Evolutionary conservation across 1,140 invertebrate species (phyloP).

Genomic region (Colletes latitarsis): DNA sequence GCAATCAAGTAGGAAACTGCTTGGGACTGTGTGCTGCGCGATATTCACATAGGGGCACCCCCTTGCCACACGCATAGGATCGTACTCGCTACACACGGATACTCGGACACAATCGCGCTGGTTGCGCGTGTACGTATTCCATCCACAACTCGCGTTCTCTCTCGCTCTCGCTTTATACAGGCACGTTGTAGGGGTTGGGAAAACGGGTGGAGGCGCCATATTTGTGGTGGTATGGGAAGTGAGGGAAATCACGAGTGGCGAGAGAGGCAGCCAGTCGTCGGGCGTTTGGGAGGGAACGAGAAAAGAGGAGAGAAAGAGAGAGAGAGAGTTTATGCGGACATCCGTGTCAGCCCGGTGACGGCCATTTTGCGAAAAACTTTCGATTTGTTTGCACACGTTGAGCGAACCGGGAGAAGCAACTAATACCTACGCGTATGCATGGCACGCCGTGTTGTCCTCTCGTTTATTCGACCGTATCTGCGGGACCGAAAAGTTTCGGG

Average conservation of each 20-base stretch:
- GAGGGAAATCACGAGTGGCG: conserved; percentile 79
- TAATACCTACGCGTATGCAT: conserved; percentile 77
- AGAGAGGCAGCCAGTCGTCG: conserved; percentile 66
- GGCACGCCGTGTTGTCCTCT: conserved; percentile 69
- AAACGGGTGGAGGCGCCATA: conserved; percentile 80
- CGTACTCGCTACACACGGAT: conserved; percentile 62
- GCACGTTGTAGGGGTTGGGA: conserved; percentile 74
- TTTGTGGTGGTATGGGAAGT: conserved; percentile 80
- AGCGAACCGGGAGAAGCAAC: conserved; percentile 64
- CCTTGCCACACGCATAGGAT: conserved; percentile 71
- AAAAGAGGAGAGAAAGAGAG: conserved; percentile 36
- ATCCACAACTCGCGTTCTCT: conserved; percentile 48
- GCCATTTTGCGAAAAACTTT: conserved; percentile 82
- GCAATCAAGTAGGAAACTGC: conserved; percentile 82
- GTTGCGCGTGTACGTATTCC: conserved; percentile 41
- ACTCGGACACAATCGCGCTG: conserved; percentile 46
- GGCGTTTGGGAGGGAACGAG: conserved; percentile 53
- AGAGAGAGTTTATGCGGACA: conserved; percentile 76
- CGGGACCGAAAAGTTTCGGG: conserved; percentile 60
- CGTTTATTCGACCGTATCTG: conserved; percentile 68
- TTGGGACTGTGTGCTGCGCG: conserved; percentile 80
- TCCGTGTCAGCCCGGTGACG: conserved; percentile 79
- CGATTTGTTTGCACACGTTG: conserved; percentile 76
- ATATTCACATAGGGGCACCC: conserved; percentile 79
- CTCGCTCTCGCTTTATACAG: conserved; percentile 61